Base-by-base conservation (phyloP, 2,888 invertebrate species). In the Lasioglossum calceatum region DNA sequence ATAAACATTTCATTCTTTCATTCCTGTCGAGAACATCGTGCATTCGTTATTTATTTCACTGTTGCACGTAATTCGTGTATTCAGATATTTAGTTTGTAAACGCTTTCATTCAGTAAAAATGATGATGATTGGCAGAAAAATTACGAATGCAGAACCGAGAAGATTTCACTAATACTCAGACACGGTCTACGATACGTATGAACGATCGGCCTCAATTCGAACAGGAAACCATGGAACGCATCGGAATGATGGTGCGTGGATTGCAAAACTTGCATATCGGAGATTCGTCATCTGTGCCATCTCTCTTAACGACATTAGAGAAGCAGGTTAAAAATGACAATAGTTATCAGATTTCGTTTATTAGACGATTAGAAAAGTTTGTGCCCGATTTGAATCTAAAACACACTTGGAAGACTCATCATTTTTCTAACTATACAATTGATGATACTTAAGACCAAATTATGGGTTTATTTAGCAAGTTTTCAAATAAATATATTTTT, bases 241-340 rank as follows among this genome's bases (percentile, higher is more conserved):
- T 92, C 32, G 87, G 86, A 12, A 90, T 88, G 64, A 90, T 92
- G 67, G 87, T 92, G 4, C 84, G 81, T 27, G 91, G 87, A 73
- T 87, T 93, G 47, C 89, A 84, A 44, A 90, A 92, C 61, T 78
- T 93, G 27, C 92, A 91, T 61, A 93, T 94, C 47, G 93, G 94
- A 7, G 94, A 94, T 77, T 89, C 89, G 0, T 72, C 79, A n/a
- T 84, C 87, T 39, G 77, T 88, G 8, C 82, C 89, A 0, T 75
- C 77, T 1, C 36, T 81, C 23, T 58, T 88, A 39, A 82, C 90
- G 0, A 54, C 54, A 10, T 73, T 91, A 64, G 91, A 91, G 19
- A 81, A 87, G n/a, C 90, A 91, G 85, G 91, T 91, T 77, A 79
- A 73, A 73, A 7, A 39, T 27, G 39, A 36, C 61, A 2, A 14